Percentiles rank a stretch among this genome's conserved stretches.
These are phyloP conservation scores for Calvadosia cruxmelitensis DNA, from an alignment of 30 jellyfish, hydroid and myxozoan genomes.

Conservation along the genomic window DNA sequence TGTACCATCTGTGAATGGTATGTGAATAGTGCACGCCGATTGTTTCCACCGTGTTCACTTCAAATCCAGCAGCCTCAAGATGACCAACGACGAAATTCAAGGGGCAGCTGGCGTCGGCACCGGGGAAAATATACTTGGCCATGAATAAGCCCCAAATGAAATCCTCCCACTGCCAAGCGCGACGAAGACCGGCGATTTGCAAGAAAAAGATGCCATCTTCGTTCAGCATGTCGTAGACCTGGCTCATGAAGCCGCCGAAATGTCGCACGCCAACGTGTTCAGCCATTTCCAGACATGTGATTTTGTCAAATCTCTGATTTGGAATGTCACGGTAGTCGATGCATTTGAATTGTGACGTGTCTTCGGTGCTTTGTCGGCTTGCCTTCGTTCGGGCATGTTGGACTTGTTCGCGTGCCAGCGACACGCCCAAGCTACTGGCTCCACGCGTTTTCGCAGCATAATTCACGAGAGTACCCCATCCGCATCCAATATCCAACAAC, in stretches of 20 bases:
- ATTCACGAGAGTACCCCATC: constrained; percentile 86
- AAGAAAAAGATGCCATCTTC: constrained; percentile 77
- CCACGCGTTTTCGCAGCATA: constrained; percentile 70
- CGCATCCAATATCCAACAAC: constrained; percentile 80
- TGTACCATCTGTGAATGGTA: constrained; percentile 69
- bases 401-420: constrained; percentile 64
- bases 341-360: constrained; percentile 40
- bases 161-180: constrained; percentile 98
- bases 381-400: constrained; percentile 57
- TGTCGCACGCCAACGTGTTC: constrained; percentile 85
- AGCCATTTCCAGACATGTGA: constrained; percentile 91
- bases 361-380: constrained; percentile 26
- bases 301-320: constrained; percentile 47
- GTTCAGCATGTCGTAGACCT: constrained; percentile 65
- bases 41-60: constrained; percentile 63
- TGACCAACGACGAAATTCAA: constrained; percentile 61
- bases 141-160: constrained; percentile 84
- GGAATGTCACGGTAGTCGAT: constrained; percentile 75
- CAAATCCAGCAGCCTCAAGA: constrained; percentile 88
- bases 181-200: constrained; percentile 83
- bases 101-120: constrained; percentile 96
- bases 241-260: constrained; percentile 63
- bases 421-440: constrained; percentile 49
- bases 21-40: constrained; percentile 87
- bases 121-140: constrained; percentile 93